Base-by-base conservation (phyloP, 1,140 invertebrate genomes). In the Pomacea maculata region DNA sequence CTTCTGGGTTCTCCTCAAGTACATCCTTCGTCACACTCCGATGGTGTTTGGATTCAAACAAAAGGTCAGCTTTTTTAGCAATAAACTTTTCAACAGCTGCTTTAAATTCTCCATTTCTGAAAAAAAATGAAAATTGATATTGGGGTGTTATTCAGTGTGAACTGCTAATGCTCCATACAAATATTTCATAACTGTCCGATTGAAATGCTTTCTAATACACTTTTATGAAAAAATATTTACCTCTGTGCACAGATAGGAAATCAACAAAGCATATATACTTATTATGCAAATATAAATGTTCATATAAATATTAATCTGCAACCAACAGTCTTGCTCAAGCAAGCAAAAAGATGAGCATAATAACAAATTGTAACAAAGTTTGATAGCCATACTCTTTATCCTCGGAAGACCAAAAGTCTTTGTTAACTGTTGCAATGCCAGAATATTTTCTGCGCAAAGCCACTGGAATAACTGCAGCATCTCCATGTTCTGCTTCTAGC, bases 41-140 rank as follows among this genome's bases (percentile, higher is more conserved):
- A 29, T 65, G 64, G 25, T 10, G 15, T 15, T 68, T n/a, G 45
- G 75, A 54, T 54, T 68, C 54, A 71, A 85, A 87, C 63, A 87
- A 65, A 57, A 82, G 63, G 71, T 86, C 85, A 67, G 84, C 82
- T 64, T 86, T 86, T 75, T 79, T 83, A 34, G 81, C 83, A 14
- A 84, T 82, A 79, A 86, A 85, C 68, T 68, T 70, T 45, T 75
- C 61, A 1, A 83, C 25, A 25, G 65, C 61, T n/a, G 52, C 75
- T 14, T 68, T 19, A 14, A 83, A 75, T 14, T 77, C 75, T 12
- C 5, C n/a, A 63, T 83, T 75, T 45, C 82, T 83, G 75, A 71
- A 76, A 77, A 77, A 67, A 65, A 17, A 77, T 52, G 21, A 52
- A 17, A 12, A 17, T 54, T 52, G 3, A 14, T 14, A 11, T 55